Evolutionary conservation across 2,113 vertebrate species (phyloP).

Genomic region (Grammomys dolichurus): DNA sequence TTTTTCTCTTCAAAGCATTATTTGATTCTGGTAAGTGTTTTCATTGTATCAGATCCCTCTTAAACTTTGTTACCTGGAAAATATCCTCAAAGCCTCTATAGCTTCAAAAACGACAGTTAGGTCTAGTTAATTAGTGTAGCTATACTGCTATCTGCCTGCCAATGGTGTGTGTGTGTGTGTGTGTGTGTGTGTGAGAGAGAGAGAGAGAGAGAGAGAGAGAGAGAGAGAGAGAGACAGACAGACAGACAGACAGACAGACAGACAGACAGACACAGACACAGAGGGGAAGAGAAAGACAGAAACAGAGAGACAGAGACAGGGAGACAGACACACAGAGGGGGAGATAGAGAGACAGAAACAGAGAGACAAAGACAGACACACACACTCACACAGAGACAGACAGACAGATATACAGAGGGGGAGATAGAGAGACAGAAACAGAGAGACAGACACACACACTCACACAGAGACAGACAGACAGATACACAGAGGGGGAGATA

Average conservation of each 20-base stretch:
- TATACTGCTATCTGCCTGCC: not conserved
- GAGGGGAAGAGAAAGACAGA: too few species aligned
- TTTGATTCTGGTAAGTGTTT: conserved; percentile 13
- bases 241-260: too few species aligned
- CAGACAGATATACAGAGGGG: not conserved
- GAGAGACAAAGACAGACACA: too few species aligned
- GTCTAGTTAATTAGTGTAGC: not conserved
- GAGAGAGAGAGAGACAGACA: not conserved
- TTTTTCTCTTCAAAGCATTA: conserved; percentile 25
- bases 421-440: not conserved
- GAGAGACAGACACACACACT: not conserved
- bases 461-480: too few species aligned
- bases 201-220: not conserved
- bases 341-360: too few species aligned
- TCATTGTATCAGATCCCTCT: conserved; percentile 30
- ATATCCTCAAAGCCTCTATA: not conserved
- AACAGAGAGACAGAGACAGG: not conserved
- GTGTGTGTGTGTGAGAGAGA: not conserved
- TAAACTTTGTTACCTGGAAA: not conserved
- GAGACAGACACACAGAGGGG: too few species aligned
- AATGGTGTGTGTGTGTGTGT: not conserved
- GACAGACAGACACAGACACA: too few species aligned
- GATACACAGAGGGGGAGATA: not conserved
- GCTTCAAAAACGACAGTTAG: not conserved
- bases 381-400: too few species aligned